Conservation (phyloP, 2,888 invertebrate species). For the Stenodera caucasica region DNA sequence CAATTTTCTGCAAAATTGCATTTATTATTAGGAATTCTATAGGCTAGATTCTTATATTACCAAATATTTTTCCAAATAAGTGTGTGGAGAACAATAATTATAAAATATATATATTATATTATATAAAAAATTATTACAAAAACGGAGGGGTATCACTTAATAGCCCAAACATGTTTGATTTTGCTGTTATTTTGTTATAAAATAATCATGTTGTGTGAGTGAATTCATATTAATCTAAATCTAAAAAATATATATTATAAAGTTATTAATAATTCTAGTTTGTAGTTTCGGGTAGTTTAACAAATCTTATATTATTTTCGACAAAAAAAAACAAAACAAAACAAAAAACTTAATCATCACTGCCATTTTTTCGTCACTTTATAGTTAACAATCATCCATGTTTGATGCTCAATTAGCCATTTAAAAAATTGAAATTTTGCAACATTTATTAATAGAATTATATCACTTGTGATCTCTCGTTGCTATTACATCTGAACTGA, state of each 20-base stretch:
- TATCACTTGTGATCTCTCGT: constrained; percentile 41
- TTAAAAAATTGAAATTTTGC: constrained; percentile 31
- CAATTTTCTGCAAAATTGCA: constrained; percentile 5
- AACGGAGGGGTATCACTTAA: constrained; percentile 17
- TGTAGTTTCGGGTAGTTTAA: constrained; percentile 17
- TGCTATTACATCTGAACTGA: constrained; percentile 43
- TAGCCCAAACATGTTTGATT: constrained; percentile 11
- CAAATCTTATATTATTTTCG: constrained; percentile 6
- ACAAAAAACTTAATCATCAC: constrained; percentile 45
- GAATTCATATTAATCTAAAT: constrained; percentile 20
- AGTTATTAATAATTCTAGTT: not conserved
- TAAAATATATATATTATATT: constrained; percentile 4
- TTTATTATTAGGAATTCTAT: constrained; percentile 7
- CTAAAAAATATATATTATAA: constrained; percentile 10
- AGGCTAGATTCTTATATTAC: not conserved
- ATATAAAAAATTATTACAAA: constrained; percentile 14
- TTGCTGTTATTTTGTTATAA: constrained; percentile 5
- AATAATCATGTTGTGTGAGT: constrained; percentile 19
- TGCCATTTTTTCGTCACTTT: constrained; percentile 48
- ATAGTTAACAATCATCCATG: constrained; percentile 41
- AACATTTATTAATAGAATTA: constrained; percentile 11
- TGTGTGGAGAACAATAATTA: constrained; percentile 17
- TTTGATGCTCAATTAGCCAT: constrained; percentile 43
- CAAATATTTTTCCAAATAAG: constrained; percentile 14
- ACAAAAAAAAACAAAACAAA: constrained; percentile 11